These are phyloP conservation scores for Stenchaetothrips biformis DNA, from an alignment of 2,888 invertebrate genomes.

Conservation along the genomic window DNA sequence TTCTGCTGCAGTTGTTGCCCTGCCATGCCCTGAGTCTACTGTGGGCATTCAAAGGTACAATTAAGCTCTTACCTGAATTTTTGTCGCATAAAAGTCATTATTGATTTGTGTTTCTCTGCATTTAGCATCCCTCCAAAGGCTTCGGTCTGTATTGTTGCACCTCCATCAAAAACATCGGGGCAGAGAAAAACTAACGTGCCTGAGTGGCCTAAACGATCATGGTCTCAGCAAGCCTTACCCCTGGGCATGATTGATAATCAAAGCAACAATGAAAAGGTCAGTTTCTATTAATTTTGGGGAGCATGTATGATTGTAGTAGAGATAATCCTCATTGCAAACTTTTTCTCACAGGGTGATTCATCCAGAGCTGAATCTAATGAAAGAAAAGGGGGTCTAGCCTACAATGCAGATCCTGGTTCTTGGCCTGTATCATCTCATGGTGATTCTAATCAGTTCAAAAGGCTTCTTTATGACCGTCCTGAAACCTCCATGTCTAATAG, in stretches of 20 bases:
- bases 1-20: constrained; percentile 7
- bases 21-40: neutral
- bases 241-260: neutral
- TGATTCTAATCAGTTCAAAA: neutral
- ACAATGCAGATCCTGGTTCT: neutral
- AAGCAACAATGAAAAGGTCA: neutral
- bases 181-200: neutral
- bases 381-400: neutral
- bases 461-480: neutral
- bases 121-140: neutral
- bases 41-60: neutral
- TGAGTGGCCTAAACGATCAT: neutral
- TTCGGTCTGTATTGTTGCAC: neutral
- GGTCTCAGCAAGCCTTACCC: neutral
- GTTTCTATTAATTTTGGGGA: neutral
- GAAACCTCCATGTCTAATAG: neutral
- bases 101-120: neutral
- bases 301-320: neutral
- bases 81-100: neutral
- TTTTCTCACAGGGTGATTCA: neutral
- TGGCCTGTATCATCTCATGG: neutral
- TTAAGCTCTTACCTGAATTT: neutral
- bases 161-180: neutral
- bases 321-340: neutral
- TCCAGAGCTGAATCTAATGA: neutral